These are phyloP conservation scores for Catocala fraxini DNA, from an alignment of 2,888 invertebrate genomes.

Conservation along the genomic window DNA sequence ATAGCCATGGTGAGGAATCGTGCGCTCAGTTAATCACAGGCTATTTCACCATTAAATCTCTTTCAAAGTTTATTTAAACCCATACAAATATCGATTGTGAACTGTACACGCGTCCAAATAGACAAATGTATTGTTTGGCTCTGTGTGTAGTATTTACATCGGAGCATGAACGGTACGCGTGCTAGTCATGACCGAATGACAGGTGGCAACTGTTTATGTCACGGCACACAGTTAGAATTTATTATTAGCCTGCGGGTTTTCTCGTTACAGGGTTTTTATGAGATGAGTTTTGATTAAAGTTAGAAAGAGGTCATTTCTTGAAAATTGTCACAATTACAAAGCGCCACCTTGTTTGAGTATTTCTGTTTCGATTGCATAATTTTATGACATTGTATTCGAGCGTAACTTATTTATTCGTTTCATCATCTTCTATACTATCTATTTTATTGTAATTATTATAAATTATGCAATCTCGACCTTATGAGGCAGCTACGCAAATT, in stretches of 20 bases:
- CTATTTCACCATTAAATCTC: neutral
- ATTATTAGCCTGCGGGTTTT: conserved; percentile 21
- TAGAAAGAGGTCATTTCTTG: no score
- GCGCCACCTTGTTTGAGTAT: no score
- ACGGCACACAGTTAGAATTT: conserved; percentile 22
- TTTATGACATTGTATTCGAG: no score
- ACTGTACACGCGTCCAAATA: neutral
- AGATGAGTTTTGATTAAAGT: neutral
- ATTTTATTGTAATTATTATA: neutral
- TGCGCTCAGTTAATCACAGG: conserved; percentile 1
- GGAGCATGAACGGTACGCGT: conserved; percentile 8
- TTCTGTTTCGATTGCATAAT: no score
- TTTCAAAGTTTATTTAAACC: conserved; percentile 1
- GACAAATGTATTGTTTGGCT: neutral
- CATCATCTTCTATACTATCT: neutral
- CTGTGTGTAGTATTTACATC: neutral
- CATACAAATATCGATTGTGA: conserved; percentile 1
- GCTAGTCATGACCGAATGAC: conserved; percentile 20
- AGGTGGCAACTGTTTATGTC: conserved; percentile 31
- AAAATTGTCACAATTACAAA: no score
- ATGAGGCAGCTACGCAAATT: neutral
- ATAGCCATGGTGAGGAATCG: neutral
- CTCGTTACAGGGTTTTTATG: conserved; percentile 14
- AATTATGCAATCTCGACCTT: neutral
- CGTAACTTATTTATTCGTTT: no score